Percentiles rank a stretch among this genome's conserved stretches.
These are phyloP conservation scores for Venustaconcha ellipsiformis DNA, from an alignment of 1,140 invertebrate genomes.

Conservation along the genomic window DNA sequence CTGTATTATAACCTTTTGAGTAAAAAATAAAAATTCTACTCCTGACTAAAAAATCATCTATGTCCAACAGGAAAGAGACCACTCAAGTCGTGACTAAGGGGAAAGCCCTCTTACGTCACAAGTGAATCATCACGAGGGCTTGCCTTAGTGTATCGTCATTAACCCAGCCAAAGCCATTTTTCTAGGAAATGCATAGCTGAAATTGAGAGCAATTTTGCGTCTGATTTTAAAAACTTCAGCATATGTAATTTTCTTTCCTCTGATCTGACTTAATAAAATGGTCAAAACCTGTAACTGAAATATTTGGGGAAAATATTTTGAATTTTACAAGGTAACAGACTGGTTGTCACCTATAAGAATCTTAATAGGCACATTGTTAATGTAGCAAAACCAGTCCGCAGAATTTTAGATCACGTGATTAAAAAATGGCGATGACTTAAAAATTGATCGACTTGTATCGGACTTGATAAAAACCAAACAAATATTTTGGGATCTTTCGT, in stretches of 20 bases:
- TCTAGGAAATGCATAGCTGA: no score
- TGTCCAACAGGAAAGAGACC: not conserved
- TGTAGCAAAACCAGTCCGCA: not conserved
- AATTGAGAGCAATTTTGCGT: no score
- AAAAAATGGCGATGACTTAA: not conserved
- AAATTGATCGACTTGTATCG: not conserved
- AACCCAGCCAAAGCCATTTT: not conserved
- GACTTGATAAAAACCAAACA: not conserved
- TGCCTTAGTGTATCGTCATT: constrained; percentile 20
- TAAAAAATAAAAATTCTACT: no score
- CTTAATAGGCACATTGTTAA: no score
- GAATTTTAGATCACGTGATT: not conserved
- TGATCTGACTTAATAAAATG: no score
- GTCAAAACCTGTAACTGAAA: no score
- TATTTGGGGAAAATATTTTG: constrained; percentile 22
- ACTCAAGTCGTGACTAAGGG: constrained; percentile 31
- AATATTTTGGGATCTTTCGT: not conserved
- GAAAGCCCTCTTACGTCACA: constrained; percentile 56
- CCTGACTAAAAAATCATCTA: no score
- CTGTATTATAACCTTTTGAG: no score
- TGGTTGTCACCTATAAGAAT: not conserved
- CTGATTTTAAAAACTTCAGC: no score
- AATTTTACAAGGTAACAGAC: constrained; percentile 27
- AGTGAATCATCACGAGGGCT: constrained; percentile 30
- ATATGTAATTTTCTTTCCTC: no score